Evolutionary conservation across 2,888 invertebrate species (phyloP).

Genomic region (Ectemnius lituratus): DNA sequence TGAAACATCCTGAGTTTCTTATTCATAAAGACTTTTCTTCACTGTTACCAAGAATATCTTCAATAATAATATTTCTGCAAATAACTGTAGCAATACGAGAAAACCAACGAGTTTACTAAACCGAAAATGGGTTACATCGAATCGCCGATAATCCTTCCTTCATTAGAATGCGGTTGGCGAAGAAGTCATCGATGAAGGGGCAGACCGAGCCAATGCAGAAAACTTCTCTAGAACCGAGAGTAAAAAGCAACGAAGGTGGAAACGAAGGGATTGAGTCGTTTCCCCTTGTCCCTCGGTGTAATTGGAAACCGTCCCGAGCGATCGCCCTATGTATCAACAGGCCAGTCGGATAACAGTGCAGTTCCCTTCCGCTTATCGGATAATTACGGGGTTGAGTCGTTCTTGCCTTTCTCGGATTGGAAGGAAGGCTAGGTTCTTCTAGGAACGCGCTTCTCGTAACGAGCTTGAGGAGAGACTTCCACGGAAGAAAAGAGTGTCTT

Average conservation of each 20-base stretch:
- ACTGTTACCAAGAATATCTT: no score
- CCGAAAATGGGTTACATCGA: no score
- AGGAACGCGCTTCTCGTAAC: slow-evolving; percentile 36
- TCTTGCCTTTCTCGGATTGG: slow-evolving; percentile 50
- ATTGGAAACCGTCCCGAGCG: slow-evolving; percentile 57
- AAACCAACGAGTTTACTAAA: no score
- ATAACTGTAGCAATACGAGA: no score
- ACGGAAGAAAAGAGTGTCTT: slow-evolving; percentile 12
- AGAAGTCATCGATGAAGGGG: no score
- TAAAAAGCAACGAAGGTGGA: slow-evolving; percentile 32
- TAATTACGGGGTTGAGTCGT: slow-evolving; percentile 70
- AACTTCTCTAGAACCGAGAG: not conserved
- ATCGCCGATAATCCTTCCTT: no score
- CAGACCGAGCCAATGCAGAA: no score
- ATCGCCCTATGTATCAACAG: slow-evolving; percentile 59
- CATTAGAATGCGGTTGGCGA: no score
- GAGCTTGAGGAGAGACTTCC: slow-evolving; percentile 12
- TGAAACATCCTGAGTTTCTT: no score
- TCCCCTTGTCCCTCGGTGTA: slow-evolving; percentile 51
- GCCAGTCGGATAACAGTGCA: slow-evolving; percentile 50
- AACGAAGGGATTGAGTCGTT: slow-evolving; percentile 50
- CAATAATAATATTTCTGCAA: no score
- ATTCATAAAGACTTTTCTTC: no score
- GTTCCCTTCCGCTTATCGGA: slow-evolving; percentile 69
- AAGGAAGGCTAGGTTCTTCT: slow-evolving; percentile 35